phyloP scores from a whole-genome alignment of 2,888 invertebrate species.

The Creontiades dilutus region DNA sequence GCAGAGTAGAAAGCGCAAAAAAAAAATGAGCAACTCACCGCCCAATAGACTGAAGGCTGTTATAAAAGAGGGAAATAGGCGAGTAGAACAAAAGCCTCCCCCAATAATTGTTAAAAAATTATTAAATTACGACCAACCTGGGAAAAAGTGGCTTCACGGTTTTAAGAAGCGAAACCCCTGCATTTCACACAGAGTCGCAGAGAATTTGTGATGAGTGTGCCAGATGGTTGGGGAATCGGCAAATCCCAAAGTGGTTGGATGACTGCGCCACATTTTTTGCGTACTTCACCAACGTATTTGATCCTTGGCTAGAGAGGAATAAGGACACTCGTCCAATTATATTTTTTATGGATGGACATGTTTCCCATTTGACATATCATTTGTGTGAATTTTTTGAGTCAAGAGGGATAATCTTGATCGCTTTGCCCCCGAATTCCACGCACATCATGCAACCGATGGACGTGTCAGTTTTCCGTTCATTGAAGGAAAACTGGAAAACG shows the following conservation, averaged over 20 bases:
- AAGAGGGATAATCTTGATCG: slow-evolving; percentile 74
- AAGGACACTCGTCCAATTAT: slow-evolving; percentile 77
- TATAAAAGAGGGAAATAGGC: too few species aligned
- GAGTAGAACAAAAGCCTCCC: too few species aligned
- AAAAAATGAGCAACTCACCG: too few species aligned
- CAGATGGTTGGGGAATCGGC: slow-evolving; percentile 78
- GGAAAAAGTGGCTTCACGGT: too few species aligned
- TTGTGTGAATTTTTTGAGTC: slow-evolving; percentile 70
- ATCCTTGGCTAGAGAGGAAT: slow-evolving; percentile 77
- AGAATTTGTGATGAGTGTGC: slow-evolving; percentile 74
- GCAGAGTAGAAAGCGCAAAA: too few species aligned
- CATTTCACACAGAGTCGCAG: too few species aligned
- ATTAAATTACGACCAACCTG: too few species aligned
- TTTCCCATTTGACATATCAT: slow-evolving; percentile 77
- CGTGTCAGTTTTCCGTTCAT: slow-evolving; percentile 75
- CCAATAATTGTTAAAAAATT: too few species aligned
- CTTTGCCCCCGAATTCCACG: slow-evolving; percentile 75
- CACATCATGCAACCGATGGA: slow-evolving; percentile 75
- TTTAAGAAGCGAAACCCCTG: too few species aligned
- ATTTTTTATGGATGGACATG: slow-evolving; percentile 78
- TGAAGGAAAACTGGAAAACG: slow-evolving; percentile 74
- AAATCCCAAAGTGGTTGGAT: slow-evolving; percentile 79
- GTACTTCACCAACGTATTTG: slow-evolving; percentile 78
- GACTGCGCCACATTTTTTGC: slow-evolving; percentile 78
- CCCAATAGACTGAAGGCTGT: too few species aligned